Evolutionary conservation across 2,113 vertebrate genomes (phyloP).

Genomic region (Syngnathus floridae): DNA sequence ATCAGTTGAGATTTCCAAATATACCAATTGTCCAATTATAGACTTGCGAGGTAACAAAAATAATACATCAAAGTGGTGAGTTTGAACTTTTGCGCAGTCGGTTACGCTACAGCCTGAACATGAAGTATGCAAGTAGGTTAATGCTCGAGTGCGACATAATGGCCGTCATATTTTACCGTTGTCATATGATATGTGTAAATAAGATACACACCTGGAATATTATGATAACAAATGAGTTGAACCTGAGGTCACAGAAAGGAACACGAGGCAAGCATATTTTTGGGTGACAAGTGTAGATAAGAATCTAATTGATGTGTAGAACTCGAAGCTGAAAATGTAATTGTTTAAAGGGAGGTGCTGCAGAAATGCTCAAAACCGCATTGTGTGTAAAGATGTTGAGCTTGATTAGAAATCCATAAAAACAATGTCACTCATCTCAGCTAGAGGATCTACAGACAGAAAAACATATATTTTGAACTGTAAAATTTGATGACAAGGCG

Average conservation of each 20-base stretch:
- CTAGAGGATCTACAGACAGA: not conserved
- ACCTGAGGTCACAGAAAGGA: conserved; percentile 21
- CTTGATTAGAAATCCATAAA: not conserved
- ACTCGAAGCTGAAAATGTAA: conserved; percentile 1
- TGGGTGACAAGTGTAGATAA: conserved; percentile 3
- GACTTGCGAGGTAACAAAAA: no score
- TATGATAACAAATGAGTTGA: conserved; percentile 31
- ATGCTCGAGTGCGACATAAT: not conserved
- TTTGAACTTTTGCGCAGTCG: not conserved
- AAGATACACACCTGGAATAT: conserved; percentile 12
- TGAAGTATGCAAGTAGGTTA: not conserved
- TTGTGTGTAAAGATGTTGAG: not conserved
- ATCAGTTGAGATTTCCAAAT: no score
- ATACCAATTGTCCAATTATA: no score
- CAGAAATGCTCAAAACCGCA: not conserved
- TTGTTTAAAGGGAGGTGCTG: not conserved
- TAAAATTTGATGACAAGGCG: not conserved
- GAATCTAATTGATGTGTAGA: conserved; percentile 11
- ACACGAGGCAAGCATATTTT: conserved; percentile 1
- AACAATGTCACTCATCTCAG: not conserved
- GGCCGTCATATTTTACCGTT: conserved; percentile 2
- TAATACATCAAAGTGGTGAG: no score
- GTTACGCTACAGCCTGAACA: not conserved
- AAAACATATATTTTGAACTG: not conserved
- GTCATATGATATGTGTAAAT: conserved; percentile 39